Conservation (phyloP, 2,113 vertebrate genomes). For the Acanthisitta chloris region DNA sequence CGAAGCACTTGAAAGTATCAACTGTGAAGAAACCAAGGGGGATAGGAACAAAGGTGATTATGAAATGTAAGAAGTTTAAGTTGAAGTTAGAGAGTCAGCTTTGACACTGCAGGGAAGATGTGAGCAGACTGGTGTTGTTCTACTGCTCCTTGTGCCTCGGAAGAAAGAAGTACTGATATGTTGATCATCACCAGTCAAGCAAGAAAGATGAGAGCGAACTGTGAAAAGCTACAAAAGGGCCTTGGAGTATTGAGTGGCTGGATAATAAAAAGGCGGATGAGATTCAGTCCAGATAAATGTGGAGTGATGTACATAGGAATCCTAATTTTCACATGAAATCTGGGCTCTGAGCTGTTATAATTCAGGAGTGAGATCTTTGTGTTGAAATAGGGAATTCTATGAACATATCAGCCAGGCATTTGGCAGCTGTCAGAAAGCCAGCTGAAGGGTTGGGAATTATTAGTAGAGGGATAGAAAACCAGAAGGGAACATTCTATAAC, state of each 20-base stretch:
- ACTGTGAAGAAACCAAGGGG: not conserved
- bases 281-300: not conserved
- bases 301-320: not conserved
- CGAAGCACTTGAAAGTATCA: not conserved
- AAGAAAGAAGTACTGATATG: not conserved
- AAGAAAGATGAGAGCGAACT: not conserved
- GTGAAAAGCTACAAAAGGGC: not conserved
- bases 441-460: not conserved
- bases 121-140: not conserved
- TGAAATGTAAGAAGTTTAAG: not conserved
- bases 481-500: not conserved
- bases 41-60: not conserved
- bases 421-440: conserved; percentile 15
- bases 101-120: not conserved
- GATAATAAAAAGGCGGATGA: not conserved
- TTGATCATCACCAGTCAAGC: not conserved
- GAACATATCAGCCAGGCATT: not conserved
- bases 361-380: not conserved
- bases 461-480: not conserved
- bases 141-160: not conserved
- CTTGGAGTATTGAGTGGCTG: not conserved
- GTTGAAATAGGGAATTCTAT: not conserved
- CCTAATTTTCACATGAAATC: conserved; percentile 23
- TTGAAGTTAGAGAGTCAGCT: not conserved
- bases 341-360: not conserved